Evolutionary conservation across 2,797 vertebrate genomes (phyloP), one percentile per base, ranked within the genome.

Genomic region (Gouania willdenowi): DNA sequence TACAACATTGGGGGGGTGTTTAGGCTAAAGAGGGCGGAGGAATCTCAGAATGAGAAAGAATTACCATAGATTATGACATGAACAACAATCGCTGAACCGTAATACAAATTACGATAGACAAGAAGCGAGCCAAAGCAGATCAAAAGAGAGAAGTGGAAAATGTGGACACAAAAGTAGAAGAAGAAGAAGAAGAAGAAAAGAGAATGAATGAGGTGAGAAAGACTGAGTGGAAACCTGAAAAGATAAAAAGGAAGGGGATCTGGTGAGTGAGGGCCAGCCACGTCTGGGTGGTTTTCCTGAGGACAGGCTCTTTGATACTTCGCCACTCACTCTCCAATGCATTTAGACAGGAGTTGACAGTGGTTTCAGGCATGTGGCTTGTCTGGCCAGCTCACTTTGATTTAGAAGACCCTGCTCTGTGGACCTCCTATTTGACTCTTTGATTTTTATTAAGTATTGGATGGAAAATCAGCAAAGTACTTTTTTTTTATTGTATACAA

Each of bases 271-370:
- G 61, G 55, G 63, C 75, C 66, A 71, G 58, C 57, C 51, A 51
- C 35, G 63, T 78, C 77, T 68, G 77, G 75, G 71, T 77, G 81
- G 75, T 80, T 82, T 77, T 75, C 59, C 58, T 71, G 63, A 75
- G 57, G 62, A 70, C 64, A 64, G 58, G 54, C 56, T 66, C 72
- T 80, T 71, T 80, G 72, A 77, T 77, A 46, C 55, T 75, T 42
- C 63, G 47, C 65, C 51, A 32, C 75, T 81, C 50, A 43, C 70
- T 59, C 68, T 79, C 53, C 71, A 31, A 69, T 72, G 57, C 54
- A 40, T 68, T 54, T 35, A 51, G 66, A 75, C 71, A 71, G 71
- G 67, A 51, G 66, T 42, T 82, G 81, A 81, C 73, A 71, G 73
- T 69, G 75, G 71, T 81, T 77, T 69, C 47, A 58, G 73, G 62